A percentile compares a stretch with the other conserved stretches of the same genome.
Evolutionary conservation across 2,797 vertebrate genomes (phyloP).

Genomic region (Perodicticus potto): DNA sequence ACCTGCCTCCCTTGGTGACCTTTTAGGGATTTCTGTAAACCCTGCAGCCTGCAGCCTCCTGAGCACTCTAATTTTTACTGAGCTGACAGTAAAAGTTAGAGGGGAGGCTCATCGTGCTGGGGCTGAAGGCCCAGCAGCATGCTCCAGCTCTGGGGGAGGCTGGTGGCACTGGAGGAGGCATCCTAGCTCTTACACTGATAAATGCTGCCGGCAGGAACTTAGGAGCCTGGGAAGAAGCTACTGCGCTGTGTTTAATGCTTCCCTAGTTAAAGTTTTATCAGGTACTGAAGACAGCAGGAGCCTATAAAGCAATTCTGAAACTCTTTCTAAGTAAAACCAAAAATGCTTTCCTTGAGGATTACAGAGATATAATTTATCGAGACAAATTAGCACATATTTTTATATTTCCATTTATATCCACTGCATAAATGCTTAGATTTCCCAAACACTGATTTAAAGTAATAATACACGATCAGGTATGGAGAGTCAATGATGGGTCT

Average conservation of each 20-base stretch:
- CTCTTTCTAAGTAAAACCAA: slow-evolving; percentile 66
- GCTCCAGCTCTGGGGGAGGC: slow-evolving; percentile 50
- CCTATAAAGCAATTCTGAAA: slow-evolving; percentile 72
- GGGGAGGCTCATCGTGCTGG: slow-evolving; percentile 40
- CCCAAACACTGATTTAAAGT: slow-evolving; percentile 59
- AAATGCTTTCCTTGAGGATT: slow-evolving; percentile 68
- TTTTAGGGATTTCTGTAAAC: slow-evolving; percentile 43
- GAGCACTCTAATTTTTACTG: slow-evolving; percentile 56
- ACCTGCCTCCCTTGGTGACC: slow-evolving; percentile 40
- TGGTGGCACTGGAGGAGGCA: slow-evolving; percentile 66
- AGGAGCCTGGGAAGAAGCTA: slow-evolving; percentile 67
- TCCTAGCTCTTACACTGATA: slow-evolving; percentile 58
- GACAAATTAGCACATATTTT: slow-evolving; percentile 63
- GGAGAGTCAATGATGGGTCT: not conserved
- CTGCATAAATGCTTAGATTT: slow-evolving; percentile 49
- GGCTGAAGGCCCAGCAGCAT: slow-evolving; percentile 30
- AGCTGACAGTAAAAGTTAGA: slow-evolving; percentile 21
- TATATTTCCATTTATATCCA: slow-evolving; percentile 44
- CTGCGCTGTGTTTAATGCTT: slow-evolving; percentile 75
- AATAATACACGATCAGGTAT: not conserved
- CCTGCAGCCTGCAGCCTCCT: slow-evolving; percentile 6
- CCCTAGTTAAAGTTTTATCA: slow-evolving; percentile 83
- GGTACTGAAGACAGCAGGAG: slow-evolving; percentile 77
- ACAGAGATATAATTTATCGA: slow-evolving; percentile 66
- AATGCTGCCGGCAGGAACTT: slow-evolving; percentile 77